Evolutionary conservation across 2,888 invertebrate species (phyloP).

Genomic region (Lasioglossum villosulum): DNA sequence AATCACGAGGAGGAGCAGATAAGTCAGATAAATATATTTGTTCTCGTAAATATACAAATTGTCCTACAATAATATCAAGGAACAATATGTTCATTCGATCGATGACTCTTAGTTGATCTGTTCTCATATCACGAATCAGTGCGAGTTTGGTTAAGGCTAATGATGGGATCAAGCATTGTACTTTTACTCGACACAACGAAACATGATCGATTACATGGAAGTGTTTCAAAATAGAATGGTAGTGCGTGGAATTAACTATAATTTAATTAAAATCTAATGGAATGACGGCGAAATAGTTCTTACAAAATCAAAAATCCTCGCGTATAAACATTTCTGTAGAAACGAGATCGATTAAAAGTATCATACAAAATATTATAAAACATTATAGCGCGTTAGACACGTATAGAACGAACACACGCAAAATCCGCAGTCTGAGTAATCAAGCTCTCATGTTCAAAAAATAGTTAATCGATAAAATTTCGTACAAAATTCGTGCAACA

Average conservation of each 20-base stretch:
- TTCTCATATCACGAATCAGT: slow-evolving; percentile 81
- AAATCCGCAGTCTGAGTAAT: not conserved
- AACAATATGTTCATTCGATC: slow-evolving; percentile 79
- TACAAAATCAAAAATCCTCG: not conserved
- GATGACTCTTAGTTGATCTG: slow-evolving; percentile 76
- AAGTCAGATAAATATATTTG: slow-evolving; percentile 74
- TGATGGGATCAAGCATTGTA: slow-evolving; percentile 34
- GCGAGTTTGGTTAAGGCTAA: slow-evolving; percentile 80
- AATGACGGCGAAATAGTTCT: not conserved
- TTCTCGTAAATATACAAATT: slow-evolving; percentile 82
- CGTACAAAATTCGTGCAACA: not conserved
- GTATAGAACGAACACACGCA: not conserved
- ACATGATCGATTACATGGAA: not conserved
- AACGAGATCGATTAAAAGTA: not conserved
- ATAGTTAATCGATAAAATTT: not conserved
- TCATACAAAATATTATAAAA: not conserved
- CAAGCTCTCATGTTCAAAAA: not conserved
- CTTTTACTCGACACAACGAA: not conserved
- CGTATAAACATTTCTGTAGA: not conserved
- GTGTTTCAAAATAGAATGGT: not conserved
- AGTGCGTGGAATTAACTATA: not conserved
- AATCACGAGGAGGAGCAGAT: slow-evolving; percentile 14
- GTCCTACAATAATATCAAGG: slow-evolving; percentile 80
- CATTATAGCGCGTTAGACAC: not conserved
- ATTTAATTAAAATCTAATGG: not conserved